Evolutionary conservation across 2,113 vertebrate genomes (phyloP).

Genomic region (Ammodytes marinus): DNA sequence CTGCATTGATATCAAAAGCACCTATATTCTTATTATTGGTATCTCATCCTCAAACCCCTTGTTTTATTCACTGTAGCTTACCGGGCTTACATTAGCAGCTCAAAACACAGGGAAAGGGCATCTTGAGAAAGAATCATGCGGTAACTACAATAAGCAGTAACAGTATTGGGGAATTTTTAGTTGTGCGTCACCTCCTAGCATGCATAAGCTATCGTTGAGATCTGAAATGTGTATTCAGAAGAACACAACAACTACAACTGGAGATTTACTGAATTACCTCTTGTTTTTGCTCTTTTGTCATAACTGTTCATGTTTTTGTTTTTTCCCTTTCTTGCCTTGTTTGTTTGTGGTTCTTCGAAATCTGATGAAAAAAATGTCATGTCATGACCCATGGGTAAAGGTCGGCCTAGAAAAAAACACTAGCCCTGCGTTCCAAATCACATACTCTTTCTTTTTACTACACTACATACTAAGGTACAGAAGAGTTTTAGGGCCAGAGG

Average conservation of each 20-base stretch:
- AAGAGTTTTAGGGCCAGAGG: too few relatives aligned
- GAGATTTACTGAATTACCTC: too few relatives aligned
- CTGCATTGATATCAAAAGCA: conserved; percentile 2
- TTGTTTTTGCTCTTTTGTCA: too few relatives aligned
- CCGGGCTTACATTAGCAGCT: background rate
- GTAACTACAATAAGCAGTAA: background rate
- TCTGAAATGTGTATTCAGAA: background rate
- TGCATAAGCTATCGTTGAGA: background rate
- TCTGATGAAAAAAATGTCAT: too few relatives aligned
- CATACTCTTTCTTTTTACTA: too few relatives aligned
- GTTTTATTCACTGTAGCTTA: background rate
- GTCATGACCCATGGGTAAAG: too few relatives aligned
- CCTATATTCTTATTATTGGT: background rate
- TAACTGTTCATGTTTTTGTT: too few relatives aligned
- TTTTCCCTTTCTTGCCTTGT: too few relatives aligned
- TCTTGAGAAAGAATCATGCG: background rate
- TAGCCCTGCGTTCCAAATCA: too few relatives aligned
- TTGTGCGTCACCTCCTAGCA: background rate
- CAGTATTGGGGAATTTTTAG: background rate
- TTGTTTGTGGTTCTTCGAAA: too few relatives aligned
- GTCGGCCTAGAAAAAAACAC: too few relatives aligned
- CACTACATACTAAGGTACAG: too few relatives aligned
- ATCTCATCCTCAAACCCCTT: background rate
- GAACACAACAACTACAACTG: background rate
- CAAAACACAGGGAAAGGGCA: background rate